Percentiles rank a stretch among this genome's conserved stretches.
Conservation (phyloP, 2,888 invertebrate genomes). For the Apantesis nais region DNA sequence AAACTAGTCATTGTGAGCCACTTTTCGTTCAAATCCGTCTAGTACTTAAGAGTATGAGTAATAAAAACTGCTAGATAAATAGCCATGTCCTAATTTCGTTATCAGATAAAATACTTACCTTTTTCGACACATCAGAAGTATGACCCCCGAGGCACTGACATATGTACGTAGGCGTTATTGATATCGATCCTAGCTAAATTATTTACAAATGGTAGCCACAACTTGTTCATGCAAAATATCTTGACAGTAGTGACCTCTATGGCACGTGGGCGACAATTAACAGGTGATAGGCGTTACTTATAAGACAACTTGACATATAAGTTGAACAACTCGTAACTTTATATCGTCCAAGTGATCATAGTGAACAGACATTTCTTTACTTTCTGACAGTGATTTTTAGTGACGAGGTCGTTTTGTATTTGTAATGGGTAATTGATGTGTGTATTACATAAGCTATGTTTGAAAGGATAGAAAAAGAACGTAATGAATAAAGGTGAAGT, state of each 20-base stretch:
- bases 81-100: neutral
- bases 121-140: conserved; percentile 9
- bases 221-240: conserved; percentile 53
- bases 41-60: neutral
- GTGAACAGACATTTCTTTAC: conserved; percentile 39
- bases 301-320: conserved; percentile 54
- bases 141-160: neutral
- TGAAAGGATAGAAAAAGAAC: neutral
- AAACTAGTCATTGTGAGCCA: neutral
- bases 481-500: neutral
- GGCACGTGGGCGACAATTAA: conserved; percentile 71
- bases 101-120: neutral
- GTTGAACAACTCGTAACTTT: conserved; percentile 37
- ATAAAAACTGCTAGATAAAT: neutral
- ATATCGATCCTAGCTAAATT: conserved; percentile 46
- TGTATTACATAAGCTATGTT: neutral
- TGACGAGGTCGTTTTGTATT: conserved; percentile 9
- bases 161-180: conserved; percentile 38
- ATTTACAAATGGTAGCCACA: conserved; percentile 51
- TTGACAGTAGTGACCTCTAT: conserved; percentile 57
- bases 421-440: conserved; percentile 3
- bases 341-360: conserved; percentile 51
- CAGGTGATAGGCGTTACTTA: conserved; percentile 66
- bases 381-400: conserved; percentile 39
- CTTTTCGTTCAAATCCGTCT: neutral